A percentile compares a stretch with the other conserved stretches of the same genome.
Conservation (phyloP, 2,888 invertebrate species). For the Cotesia congregata region DNA sequence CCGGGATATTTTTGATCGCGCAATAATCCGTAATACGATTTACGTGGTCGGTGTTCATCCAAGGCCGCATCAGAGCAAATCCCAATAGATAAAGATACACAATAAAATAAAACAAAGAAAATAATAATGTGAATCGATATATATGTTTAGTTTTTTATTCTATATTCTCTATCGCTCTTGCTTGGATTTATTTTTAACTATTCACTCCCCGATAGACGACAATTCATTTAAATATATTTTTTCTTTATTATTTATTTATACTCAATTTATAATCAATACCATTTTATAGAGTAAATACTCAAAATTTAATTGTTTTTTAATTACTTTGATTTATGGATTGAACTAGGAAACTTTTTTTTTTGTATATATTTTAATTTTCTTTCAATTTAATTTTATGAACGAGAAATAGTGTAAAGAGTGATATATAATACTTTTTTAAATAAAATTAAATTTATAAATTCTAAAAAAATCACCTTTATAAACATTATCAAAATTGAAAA, state of each 20-base stretch:
- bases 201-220: neutral
- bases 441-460: too few relatives aligned
- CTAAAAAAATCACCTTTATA: too few relatives aligned
- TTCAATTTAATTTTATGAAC: too few relatives aligned
- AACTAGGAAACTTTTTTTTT: too few relatives aligned
- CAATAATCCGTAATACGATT: conserved; percentile 71
- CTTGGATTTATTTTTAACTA: neutral
- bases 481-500: too few relatives aligned
- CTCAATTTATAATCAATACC: neutral
- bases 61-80: conserved; percentile 38
- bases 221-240: neutral
- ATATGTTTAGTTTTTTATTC: neutral
- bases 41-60: conserved; percentile 58
- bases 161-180: neutral
- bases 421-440: too few relatives aligned
- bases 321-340: too few relatives aligned
- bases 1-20: conserved; percentile 69
- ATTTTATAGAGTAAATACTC: too few relatives aligned
- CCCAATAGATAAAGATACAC: conserved; percentile 25
- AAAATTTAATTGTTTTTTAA: too few relatives aligned
- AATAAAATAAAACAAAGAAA: conserved; percentile 3
- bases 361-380: too few relatives aligned
- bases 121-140: conserved; percentile 4
- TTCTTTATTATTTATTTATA: neutral
- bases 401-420: too few relatives aligned